These are phyloP conservation scores for Heterochromis multidens DNA, from an alignment of 2,113 vertebrate genomes.

Conservation along the genomic window DNA sequence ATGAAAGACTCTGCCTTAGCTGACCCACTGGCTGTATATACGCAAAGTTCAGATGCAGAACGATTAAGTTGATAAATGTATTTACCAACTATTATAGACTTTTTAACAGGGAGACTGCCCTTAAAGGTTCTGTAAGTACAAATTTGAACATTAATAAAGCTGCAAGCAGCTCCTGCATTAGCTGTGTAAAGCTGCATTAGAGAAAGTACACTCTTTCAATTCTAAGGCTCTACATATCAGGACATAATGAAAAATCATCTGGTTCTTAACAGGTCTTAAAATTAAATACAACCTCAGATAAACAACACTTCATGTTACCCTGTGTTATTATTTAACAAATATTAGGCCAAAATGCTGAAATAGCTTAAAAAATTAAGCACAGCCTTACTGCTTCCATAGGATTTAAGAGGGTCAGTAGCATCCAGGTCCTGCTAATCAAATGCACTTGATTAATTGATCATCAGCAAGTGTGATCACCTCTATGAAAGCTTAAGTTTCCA, in stretches of 20 bases:
- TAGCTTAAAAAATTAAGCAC: too few species aligned
- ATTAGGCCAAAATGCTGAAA: too few species aligned
- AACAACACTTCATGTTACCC: neutral
- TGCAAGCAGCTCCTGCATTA: neutral
- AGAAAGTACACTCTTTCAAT: neutral
- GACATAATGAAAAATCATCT: neutral
- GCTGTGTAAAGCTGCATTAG: neutral
- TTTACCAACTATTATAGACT: neutral
- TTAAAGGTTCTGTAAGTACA: neutral
- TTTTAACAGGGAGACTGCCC: neutral
- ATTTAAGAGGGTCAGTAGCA: neutral
- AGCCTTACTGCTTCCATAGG: neutral
- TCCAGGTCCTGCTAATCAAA: neutral
- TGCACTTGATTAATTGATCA: neutral
- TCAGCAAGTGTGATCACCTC: neutral
- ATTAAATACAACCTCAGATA: neutral
- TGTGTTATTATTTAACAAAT: neutral
- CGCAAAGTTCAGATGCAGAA: neutral
- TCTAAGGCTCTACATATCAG: neutral
- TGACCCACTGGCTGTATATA: neutral
- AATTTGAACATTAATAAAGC: neutral
- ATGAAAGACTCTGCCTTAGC: neutral
- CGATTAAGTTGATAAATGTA: neutral
- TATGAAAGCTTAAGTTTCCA: too few species aligned
- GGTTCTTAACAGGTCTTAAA: neutral